These are phyloP conservation scores for Nycticebus coucang DNA, from an alignment of 2,113 vertebrate genomes.

Conservation along the genomic window DNA sequence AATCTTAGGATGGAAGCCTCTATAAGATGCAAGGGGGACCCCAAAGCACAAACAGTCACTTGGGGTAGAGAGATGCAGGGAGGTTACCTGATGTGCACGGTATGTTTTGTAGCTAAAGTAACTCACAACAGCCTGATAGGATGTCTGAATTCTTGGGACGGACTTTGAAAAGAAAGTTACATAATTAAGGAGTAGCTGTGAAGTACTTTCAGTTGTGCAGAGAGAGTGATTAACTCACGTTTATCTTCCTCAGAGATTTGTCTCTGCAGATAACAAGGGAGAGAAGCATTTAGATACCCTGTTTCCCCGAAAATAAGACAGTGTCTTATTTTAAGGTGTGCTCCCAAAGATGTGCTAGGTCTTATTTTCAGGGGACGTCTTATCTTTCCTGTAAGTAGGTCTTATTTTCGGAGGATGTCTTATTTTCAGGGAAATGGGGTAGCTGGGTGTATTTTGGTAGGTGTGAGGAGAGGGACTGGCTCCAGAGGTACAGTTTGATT, in stretches of 20 bases:
- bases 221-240: background rate
- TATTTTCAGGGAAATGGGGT: too few species aligned
- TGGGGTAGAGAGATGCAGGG: background rate
- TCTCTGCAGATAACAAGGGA: background rate
- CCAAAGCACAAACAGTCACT: background rate
- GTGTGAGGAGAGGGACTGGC: rapidly evolving
- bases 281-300: background rate
- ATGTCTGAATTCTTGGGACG: background rate
- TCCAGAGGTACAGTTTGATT: too few species aligned
- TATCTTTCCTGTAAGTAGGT: too few species aligned
- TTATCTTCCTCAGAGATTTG: background rate
- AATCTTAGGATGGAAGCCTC: background rate
- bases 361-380: too few species aligned
- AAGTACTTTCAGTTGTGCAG: background rate
- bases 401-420: too few species aligned
- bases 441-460: background rate
- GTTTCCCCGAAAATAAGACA: too few species aligned
- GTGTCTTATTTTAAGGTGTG: too few species aligned
- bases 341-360: too few species aligned
- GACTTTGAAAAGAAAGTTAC: background rate
- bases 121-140: background rate
- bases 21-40: background rate
- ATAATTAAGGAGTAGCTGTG: background rate
- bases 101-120: background rate
- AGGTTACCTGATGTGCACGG: background rate